phyloP scores from a whole-genome alignment of 1,140 invertebrate species.

The Mizuhopecten yessoensis region DNA sequence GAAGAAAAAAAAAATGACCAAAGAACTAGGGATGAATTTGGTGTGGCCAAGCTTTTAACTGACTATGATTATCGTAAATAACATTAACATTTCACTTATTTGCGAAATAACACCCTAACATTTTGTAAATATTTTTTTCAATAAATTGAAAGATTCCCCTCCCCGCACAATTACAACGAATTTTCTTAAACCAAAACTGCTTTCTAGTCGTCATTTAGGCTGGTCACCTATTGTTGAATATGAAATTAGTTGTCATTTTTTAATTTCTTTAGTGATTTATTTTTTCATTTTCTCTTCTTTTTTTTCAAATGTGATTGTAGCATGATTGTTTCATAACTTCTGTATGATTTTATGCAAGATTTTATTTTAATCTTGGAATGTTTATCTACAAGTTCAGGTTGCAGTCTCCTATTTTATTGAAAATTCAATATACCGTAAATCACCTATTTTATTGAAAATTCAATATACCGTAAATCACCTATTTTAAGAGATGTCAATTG shows the following conservation, averaged over 20 bases:
- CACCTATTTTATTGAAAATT: not conserved
- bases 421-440: not conserved
- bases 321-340: not conserved
- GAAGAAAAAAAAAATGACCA: not conserved
- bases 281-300: not conserved
- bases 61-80: not conserved
- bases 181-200: not conserved
- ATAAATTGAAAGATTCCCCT: too few relatives aligned
- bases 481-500: not conserved
- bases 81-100: not conserved
- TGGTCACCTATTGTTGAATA: not conserved
- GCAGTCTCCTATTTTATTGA: constrained; percentile 8
- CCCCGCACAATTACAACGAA: not conserved
- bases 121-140: not conserved
- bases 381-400: not conserved
- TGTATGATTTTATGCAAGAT: not conserved
- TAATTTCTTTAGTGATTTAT: too few relatives aligned
- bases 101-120: not conserved
- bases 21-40: not conserved
- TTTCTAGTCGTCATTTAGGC: constrained; percentile 13
- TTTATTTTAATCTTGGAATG: not conserved
- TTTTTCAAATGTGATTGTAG: not conserved
- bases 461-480: not conserved
- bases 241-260: not conserved
- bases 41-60: constrained; percentile 15